Conservation (phyloP, 2,888 invertebrate species). For the Caenorhabditis sinica region DNA sequence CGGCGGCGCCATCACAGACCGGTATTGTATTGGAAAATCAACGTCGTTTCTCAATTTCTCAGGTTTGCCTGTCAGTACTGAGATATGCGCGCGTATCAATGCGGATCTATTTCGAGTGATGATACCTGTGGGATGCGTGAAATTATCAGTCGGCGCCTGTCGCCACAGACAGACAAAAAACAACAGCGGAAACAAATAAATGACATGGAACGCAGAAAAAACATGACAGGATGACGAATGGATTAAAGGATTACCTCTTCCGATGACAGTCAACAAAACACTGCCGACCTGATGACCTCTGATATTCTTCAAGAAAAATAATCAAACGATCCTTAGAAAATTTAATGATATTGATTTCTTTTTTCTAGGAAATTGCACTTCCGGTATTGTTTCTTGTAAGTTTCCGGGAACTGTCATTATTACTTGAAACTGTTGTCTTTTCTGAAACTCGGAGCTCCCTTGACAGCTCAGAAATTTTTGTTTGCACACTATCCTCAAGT, state of each 20-base stretch:
- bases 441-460: too few relatives aligned
- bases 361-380: not conserved
- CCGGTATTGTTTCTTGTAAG: too few relatives aligned
- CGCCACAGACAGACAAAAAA: not conserved
- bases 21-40: slow-evolving; percentile 48
- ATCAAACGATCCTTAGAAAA: slow-evolving; percentile 4
- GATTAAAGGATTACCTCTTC: slow-evolving; percentile 43
- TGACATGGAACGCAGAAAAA: slow-evolving; percentile 23
- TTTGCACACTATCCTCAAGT: too few relatives aligned
- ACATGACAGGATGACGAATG: slow-evolving; percentile 14
- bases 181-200: slow-evolving; percentile 13
- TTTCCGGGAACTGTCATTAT: too few relatives aligned
- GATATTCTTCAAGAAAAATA: slow-evolving; percentile 13
- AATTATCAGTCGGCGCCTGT: not conserved
- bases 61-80: slow-evolving; percentile 33
- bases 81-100: not conserved
- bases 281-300: slow-evolving; percentile 17
- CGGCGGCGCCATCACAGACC: slow-evolving; percentile 52
- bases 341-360: not conserved
- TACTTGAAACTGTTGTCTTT: too few relatives aligned
- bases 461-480: too few relatives aligned
- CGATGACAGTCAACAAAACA: slow-evolving; percentile 34
- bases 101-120: slow-evolving; percentile 9
- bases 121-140: not conserved
- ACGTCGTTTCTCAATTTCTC: slow-evolving; percentile 58